Evolutionary conservation across 2,888 invertebrate genomes (phyloP).

Genomic region (Xestoiulus laeticollis): DNA sequence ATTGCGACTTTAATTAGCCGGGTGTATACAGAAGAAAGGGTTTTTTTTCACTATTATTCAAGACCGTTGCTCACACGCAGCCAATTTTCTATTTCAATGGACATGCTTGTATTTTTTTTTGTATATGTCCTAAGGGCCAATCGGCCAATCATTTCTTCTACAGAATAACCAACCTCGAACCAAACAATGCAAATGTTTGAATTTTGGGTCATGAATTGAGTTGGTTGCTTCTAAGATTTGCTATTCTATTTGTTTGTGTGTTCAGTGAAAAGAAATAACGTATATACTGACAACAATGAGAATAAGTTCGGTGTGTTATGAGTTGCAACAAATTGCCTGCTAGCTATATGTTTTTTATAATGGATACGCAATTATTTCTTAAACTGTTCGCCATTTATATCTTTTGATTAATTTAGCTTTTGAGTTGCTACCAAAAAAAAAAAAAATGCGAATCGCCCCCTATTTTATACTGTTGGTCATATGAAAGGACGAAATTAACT

Average conservation of each 20-base stretch:
- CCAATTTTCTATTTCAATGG: constrained; percentile 26
- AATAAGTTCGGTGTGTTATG: not conserved
- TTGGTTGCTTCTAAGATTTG: not conserved
- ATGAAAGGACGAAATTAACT: constrained; percentile 26
- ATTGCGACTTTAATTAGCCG: constrained; percentile 26
- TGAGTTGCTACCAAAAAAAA: not conserved
- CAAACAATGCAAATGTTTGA: constrained; percentile 26
- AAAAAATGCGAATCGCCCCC: constrained; percentile 16
- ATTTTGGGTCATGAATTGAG: constrained; percentile 17
- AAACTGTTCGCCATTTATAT: not conserved
- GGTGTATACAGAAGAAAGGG: constrained; percentile 17
- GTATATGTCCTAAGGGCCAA: not conserved
- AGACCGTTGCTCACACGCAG: constrained; percentile 18
- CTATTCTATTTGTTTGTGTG: not conserved
- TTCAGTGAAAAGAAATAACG: not conserved
- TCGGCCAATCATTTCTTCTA: constrained; percentile 18
- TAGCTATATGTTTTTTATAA: constrained; percentile 5
- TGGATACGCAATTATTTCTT: constrained; percentile 26
- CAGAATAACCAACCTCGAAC: not conserved
- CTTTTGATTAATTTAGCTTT: constrained; percentile 7
- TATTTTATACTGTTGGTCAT: not conserved
- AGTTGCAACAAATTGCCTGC: not conserved
- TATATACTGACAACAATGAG: not conserved
- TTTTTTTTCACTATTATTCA: not conserved
- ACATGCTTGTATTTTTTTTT: not conserved